These are phyloP conservation scores for Ammodytes dubius DNA, from an alignment of 2,113 vertebrate genomes.

Conservation along the genomic window DNA sequence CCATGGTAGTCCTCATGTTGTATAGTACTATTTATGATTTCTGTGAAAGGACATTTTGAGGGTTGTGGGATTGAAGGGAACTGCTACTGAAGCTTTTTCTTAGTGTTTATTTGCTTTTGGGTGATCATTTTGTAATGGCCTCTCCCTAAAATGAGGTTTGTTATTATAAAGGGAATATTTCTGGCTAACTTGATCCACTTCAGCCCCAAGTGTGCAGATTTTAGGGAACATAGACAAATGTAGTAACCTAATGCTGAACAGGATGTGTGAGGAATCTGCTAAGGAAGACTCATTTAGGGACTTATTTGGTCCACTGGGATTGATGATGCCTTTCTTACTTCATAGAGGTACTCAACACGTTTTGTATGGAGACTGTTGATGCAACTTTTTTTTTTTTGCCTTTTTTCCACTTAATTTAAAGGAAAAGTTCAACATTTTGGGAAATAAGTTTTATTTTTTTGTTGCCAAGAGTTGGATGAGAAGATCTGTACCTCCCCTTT, in stretches of 20 bases:
- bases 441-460: background rate
- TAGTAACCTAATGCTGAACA: background rate
- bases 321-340: background rate
- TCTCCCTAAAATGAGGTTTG: slow-evolving; percentile 12
- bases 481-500: background rate
- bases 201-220: slow-evolving; percentile 5
- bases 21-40: slow-evolving; percentile 71
- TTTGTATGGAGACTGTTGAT: background rate
- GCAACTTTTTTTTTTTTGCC: background rate
- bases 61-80: slow-evolving; percentile 49
- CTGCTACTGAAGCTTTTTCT: slow-evolving; percentile 21
- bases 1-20: slow-evolving; percentile 28
- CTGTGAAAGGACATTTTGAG: slow-evolving; percentile 66
- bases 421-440: background rate
- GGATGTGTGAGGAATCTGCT: background rate
- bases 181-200: slow-evolving; percentile 26
- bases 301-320: background rate
- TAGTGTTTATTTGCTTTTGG: slow-evolving; percentile 13
- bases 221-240: slow-evolving; percentile 16
- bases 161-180: slow-evolving; percentile 73
- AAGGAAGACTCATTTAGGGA: background rate
- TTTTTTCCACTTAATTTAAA: background rate
- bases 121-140: slow-evolving; percentile 31
- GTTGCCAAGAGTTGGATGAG: background rate
- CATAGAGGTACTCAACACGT: background rate